Base-by-base conservation (phyloP, 2,888 invertebrate genomes). In the Abrostola triplasia region DNA sequence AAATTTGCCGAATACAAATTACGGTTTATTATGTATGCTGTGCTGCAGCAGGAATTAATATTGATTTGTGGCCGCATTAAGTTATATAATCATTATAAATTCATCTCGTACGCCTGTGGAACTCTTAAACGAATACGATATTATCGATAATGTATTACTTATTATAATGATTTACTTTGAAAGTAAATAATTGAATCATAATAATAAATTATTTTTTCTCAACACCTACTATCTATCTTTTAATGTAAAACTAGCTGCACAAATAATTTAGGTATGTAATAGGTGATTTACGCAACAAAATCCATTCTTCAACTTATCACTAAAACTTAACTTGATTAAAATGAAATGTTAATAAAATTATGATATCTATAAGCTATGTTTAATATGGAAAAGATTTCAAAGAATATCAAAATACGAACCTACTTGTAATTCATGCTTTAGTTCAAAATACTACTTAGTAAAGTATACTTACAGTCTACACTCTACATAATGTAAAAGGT, bases 221-320 rank as follows among this genome's bases (percentile, higher is more conserved):
- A 24, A 24, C 24, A 24, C 24, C 24, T 24, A 4, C 24, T 4
- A 4, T 24, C 24, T 24, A 77, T 77, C 72, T 68, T 64, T 64
- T 69, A 60, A 42, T 56, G 53, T 40, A 61, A 55, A 63, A 65
- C 67, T 78, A 65, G 72, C 67, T 66, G 52, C 71, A 67, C 70
- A 73, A 67, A 65, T 48, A 58, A 61, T 24, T 24, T 2, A 24
- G 4, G 1, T 24, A 24, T 24, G 24, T 24, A 24, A 24, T 4
- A 88, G 91, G 91, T 90, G 88, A 88, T 89, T 88, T 86, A 83
- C 87, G 83, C 85, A 73, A 73, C 83, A 83, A 82, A 83, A n/a
- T n/a, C n/a, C 84, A 83, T 79, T 81, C 74, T 76, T 84, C 83
- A 79, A 83, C 83, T 81, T 88, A 88, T 89, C 88, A 88, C 90